phyloP scores from a whole-genome alignment of 2,888 invertebrate species.

The Lasioglossum zephyrum region DNA sequence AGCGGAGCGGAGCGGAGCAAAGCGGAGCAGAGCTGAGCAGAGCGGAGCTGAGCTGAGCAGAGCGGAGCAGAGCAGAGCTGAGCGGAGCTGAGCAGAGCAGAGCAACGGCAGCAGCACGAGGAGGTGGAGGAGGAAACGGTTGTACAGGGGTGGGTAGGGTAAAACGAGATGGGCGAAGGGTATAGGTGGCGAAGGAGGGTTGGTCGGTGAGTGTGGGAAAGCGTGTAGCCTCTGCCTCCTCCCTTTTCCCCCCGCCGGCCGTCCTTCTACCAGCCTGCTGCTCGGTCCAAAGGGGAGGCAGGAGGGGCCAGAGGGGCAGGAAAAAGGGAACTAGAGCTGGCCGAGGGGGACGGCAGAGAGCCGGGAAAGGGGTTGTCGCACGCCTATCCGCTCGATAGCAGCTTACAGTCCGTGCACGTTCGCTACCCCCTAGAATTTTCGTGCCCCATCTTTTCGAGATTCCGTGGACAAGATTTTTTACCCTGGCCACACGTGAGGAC shows the following conservation, averaged over 20 bases:
- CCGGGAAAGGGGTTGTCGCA: constrained; percentile 76
- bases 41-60: too few relatives aligned
- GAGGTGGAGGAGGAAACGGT: constrained; percentile 30
- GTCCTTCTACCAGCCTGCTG: constrained; percentile 66
- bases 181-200: constrained; percentile 63
- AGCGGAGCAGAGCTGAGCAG: rapidly evolving
- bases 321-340: constrained; percentile 70
- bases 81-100: too few relatives aligned
- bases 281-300: constrained; percentile 65
- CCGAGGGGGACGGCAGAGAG: constrained; percentile 45
- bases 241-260: constrained; percentile 68
- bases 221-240: constrained; percentile 77
- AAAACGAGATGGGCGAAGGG: constrained; percentile 70
- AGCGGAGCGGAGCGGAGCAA: too few relatives aligned
- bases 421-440: constrained; percentile 73
- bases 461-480: constrained; percentile 30
- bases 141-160: constrained; percentile 55
- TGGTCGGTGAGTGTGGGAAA: constrained; percentile 76
- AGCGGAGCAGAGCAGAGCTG: background rate
- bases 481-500: background rate
- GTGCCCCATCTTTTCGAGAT: constrained; percentile 65
- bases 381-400: constrained; percentile 84
- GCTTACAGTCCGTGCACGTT: constrained; percentile 82
- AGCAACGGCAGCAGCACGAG: constrained; percentile 22
- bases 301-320: constrained; percentile 66